Percentiles rank a stretch among this genome's conserved stretches.
Evolutionary conservation across 2,797 vertebrate genomes (phyloP).

Genomic region (Champsocephalus gunnari): DNA sequence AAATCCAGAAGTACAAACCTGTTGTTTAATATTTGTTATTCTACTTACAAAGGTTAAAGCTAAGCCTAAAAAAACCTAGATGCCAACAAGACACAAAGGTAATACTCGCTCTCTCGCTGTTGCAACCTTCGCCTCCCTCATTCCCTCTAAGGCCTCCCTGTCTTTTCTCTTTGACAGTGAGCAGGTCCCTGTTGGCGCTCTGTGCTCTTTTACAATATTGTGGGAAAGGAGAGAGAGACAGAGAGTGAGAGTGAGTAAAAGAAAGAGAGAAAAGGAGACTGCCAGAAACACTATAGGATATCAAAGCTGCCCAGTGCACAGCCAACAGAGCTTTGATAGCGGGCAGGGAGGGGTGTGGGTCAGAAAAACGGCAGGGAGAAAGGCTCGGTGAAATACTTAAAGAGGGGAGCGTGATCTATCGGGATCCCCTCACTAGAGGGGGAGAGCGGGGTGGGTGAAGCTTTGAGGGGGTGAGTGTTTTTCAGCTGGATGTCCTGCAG

Average conservation of each 20-base stretch:
- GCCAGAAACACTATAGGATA: conserved; percentile 76
- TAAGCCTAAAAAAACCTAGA: background rate
- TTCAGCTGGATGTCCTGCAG: conserved; percentile 69
- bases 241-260: conserved; percentile 6
- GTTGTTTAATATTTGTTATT: background rate
- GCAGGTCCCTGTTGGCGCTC: conserved; percentile 76
- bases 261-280: conserved; percentile 58
- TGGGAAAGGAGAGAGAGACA: conserved; percentile 55
- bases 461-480: conserved; percentile 65
- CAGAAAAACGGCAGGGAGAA: conserved; percentile 57
- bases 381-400: conserved; percentile 62
- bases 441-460: conserved; percentile 39
- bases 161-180: conserved; percentile 77
- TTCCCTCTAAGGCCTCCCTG: conserved; percentile 73
- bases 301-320: conserved; percentile 71
- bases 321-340: conserved; percentile 74
- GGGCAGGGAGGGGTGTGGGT: conserved; percentile 59
- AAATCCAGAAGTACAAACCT: background rate
- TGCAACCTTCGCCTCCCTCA: conserved; percentile 37
- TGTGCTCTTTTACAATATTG: conserved; percentile 76
- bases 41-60: conserved; percentile 15
- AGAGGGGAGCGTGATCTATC: conserved; percentile 61
- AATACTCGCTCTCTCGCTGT: conserved; percentile 19
- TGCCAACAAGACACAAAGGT: conserved; percentile 34
- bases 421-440: conserved; percentile 54